A percentile compares a stretch with the other conserved stretches of the same genome.
Conservation (phyloP, 1,140 invertebrate species). For the Papilio xuthus region DNA sequence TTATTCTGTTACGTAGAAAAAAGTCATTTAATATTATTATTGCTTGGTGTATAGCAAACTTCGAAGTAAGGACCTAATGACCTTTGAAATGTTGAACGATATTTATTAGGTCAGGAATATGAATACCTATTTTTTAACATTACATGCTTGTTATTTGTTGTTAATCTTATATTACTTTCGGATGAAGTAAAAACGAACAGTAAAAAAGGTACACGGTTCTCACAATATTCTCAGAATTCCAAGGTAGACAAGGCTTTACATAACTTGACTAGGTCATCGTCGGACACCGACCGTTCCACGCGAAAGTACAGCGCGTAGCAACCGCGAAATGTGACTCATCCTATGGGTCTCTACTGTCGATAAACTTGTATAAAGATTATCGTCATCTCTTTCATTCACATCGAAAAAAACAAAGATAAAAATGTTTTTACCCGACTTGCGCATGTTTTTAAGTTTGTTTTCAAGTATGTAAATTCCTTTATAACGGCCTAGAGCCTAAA, state of each 20-base stretch:
- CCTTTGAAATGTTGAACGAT: not conserved
- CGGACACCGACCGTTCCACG: not conserved
- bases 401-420: not conserved
- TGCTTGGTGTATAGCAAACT: too few relatives aligned
- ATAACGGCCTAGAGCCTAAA: too few relatives aligned
- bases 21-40: too few relatives aligned
- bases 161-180: not conserved
- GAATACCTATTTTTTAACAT: not conserved
- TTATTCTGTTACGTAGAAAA: not conserved
- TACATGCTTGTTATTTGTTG: too few relatives aligned
- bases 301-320: not conserved
- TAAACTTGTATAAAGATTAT: not conserved
- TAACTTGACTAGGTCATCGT: constrained; percentile 6
- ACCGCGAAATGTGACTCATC: not conserved
- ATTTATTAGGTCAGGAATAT: too few relatives aligned
- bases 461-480: too few relatives aligned
- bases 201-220: not conserved
- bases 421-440: not conserved
- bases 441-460: too few relatives aligned
- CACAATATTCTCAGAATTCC: constrained; percentile 6
- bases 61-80: not conserved
- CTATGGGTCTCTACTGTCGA: not conserved
- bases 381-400: not conserved
- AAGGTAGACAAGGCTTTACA: constrained; percentile 3
- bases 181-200: not conserved